Percentiles rank a stretch among this genome's conserved stretches.
phyloP scores from a whole-genome alignment of 2,113 vertebrate genomes.

The Isurus oxyrinchus region DNA sequence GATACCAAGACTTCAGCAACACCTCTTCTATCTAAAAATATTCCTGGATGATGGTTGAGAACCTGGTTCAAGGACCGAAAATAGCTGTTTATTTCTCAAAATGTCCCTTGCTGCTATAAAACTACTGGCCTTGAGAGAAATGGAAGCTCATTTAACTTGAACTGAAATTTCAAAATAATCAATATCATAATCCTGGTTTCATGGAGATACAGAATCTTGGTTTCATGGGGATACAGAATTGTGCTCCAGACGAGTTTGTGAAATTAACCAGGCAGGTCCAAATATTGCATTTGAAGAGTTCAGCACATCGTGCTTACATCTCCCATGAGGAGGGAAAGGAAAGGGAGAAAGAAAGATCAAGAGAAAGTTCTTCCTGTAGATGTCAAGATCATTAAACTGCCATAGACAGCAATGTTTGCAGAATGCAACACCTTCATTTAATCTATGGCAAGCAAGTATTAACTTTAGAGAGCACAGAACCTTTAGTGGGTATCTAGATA shows the following conservation, averaged over 20 bases:
- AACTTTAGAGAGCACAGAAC: neutral
- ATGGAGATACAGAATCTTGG: neutral
- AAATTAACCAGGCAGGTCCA: neutral
- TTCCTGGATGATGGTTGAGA: neutral
- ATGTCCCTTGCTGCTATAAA: neutral
- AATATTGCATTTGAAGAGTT: neutral
- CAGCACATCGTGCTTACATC: too few relatives aligned
- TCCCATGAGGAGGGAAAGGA: neutral
- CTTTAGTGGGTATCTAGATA: neutral
- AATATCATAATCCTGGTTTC: neutral
- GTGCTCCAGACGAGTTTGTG: neutral
- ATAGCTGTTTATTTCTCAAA: neutral
- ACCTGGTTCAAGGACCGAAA: neutral
- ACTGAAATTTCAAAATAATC: neutral
- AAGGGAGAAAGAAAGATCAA: neutral
- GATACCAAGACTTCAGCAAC: constrained; percentile 16
- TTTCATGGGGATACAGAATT: neutral
- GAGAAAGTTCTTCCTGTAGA: neutral
- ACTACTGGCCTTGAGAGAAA: constrained; percentile 1
- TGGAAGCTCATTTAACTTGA: neutral
- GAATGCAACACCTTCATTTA: neutral
- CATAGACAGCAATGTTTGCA: neutral
- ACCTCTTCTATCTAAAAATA: neutral
- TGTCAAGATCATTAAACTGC: neutral
- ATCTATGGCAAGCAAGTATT: neutral